Base-by-base conservation (phyloP, 2,888 invertebrate genomes). In the Cataglyphis rosenhaueri region DNA sequence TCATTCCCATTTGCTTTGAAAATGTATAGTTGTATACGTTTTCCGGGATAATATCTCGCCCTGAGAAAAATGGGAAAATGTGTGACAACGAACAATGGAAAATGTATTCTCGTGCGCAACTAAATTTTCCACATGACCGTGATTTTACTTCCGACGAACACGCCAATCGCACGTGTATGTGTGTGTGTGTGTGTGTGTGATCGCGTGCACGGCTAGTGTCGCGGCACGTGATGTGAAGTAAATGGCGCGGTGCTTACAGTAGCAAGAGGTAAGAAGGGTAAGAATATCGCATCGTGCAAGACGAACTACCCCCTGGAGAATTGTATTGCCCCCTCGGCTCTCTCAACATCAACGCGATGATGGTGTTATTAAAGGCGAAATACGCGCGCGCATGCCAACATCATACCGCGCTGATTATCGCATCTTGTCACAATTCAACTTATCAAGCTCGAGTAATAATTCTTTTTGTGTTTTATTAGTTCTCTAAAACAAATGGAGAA, bases 151-250 rank as follows among this genome's bases (percentile, higher is more conserved):
- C 88, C 86, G 84, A 79, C 84, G 78, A 86, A 90, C 88, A 91
- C 89, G 88, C 84, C 82, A 87, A 86, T 91, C 87, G 89, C 89
- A 89, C 92, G 91, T 86, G 89, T 89, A 89, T 92, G 92, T 85
- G 89, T 89, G 90, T 92, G 0, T 32, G 89, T 89, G 90, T 92
- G 0, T 35, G 92, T 86, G 89, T 89, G 90, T 92, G 92, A 92
- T 92, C 88, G 90, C 90, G 90, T 91, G 92, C 82, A 84, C 78
- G 62, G 32, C 41, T 59, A 79, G 74, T 81, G 70, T 84, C 87
- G 84, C 86, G 76, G 75, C 74, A 59, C 83, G 74, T 81, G 76
- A 81, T 81, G 68, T 35, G 68, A 70, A 81, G 86, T 81, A 73
- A 86, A 81, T 59, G 78, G 59, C 76, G 84, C 86, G 78, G 84